A percentile compares a stretch with the other conserved stretches of the same genome.
These are phyloP conservation scores for Patella ulyssiponensis DNA, from an alignment of 2,888 invertebrate genomes.

Conservation along the genomic window DNA sequence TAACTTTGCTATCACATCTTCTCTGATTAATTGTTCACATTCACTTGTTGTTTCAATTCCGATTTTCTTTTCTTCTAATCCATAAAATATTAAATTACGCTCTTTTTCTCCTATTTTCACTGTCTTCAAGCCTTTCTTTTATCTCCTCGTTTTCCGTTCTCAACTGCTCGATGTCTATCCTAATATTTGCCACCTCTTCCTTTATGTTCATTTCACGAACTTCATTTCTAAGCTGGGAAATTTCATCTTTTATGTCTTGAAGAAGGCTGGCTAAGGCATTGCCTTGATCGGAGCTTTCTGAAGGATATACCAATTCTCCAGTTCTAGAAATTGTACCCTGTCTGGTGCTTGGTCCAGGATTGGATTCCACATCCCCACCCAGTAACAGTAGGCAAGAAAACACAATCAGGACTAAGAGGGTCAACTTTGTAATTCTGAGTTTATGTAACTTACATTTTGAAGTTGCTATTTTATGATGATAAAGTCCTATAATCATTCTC, in stretches of 20 bases:
- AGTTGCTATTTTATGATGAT: too few relatives aligned
- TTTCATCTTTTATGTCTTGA: not conserved
- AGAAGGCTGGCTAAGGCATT: not conserved
- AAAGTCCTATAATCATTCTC: too few relatives aligned
- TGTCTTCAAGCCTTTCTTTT: not conserved
- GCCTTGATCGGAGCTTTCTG: too few relatives aligned
- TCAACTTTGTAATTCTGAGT: too few relatives aligned
- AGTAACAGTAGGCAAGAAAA: too few relatives aligned
- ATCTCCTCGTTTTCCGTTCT: not conserved
- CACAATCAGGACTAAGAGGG: too few relatives aligned
- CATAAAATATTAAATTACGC: not conserved
- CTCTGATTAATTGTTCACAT: not conserved
- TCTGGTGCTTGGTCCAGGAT: not conserved
- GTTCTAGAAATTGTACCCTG: not conserved
- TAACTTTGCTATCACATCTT: not conserved
- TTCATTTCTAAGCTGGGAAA: not conserved
- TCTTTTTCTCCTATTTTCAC: not conserved
- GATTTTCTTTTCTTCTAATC: not conserved
- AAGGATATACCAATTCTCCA: not conserved
- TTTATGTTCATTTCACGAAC: not conserved
- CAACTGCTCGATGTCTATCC: not conserved
- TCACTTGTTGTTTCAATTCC: not conserved
- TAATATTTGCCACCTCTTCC: not conserved
- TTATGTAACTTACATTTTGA: too few relatives aligned
- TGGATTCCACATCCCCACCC: not conserved